These are phyloP conservation scores for Eretmochelys imbricata DNA, from an alignment of 2,113 vertebrate genomes.

Conservation along the genomic window DNA sequence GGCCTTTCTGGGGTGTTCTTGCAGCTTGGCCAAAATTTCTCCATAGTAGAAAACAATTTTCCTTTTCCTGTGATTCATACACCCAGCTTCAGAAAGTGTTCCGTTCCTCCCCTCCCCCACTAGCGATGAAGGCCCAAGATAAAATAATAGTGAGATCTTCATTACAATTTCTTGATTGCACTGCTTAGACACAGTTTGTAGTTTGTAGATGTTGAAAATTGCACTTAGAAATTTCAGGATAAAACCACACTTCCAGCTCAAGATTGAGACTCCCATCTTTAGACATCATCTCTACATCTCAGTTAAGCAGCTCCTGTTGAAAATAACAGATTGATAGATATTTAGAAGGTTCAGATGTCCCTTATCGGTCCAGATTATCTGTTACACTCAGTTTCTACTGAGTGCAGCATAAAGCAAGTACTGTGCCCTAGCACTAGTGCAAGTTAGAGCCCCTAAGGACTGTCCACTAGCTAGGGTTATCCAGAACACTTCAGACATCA, in stretches of 20 bases:
- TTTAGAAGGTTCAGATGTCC: not conserved
- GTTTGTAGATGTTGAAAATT: not conserved
- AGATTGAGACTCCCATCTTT: not conserved
- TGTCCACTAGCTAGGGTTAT: not conserved
- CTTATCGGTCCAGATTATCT: not conserved
- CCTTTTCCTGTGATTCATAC: fast-evolving
- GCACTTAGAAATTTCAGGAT: not conserved
- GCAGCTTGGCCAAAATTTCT: not conserved
- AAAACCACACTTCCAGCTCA: not conserved
- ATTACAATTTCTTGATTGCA: not conserved
- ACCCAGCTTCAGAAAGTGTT: fast-evolving
- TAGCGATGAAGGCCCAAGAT: not conserved
- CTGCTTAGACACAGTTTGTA: not conserved
- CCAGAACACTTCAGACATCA: not conserved
- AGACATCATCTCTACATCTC: not conserved
- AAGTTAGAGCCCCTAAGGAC: fast-evolving
- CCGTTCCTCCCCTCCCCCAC: not conserved
- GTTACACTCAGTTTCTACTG: fast-evolving
- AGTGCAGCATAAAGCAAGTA: not conserved
- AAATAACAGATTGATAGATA: not conserved
- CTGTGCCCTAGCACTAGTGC: fast-evolving
- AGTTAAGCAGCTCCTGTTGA: not conserved
- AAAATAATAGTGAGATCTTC: not conserved
- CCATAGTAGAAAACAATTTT: not conserved
- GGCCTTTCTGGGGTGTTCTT: not conserved